Evolutionary conservation across 2,113 vertebrate genomes (phyloP).

Genomic region (Odobenus rosmarus): DNA sequence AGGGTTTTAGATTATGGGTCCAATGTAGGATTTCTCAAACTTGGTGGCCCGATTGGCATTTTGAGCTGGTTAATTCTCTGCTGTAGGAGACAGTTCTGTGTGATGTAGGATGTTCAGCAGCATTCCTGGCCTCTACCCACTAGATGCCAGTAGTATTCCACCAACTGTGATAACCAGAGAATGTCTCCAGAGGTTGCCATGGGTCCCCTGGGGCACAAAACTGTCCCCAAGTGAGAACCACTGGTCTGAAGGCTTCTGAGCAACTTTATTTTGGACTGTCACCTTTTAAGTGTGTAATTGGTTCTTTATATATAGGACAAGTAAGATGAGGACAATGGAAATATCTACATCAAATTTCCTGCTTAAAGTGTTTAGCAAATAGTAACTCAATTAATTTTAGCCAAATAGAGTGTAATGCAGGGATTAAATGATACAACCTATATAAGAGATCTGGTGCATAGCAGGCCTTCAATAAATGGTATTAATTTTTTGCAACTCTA

Average conservation of each 20-base stretch:
- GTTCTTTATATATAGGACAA: not conserved
- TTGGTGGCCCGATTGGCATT: not conserved
- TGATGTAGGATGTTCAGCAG: not conserved
- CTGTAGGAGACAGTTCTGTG: not conserved
- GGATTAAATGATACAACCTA: not conserved
- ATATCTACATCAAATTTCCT: not conserved
- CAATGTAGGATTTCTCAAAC: not conserved
- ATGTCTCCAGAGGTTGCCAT: not conserved
- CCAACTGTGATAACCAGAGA: not conserved
- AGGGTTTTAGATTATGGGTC: not conserved
- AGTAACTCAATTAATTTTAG: not conserved
- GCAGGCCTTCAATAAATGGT: not conserved
- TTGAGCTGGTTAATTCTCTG: not conserved
- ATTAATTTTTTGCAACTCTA: not conserved
- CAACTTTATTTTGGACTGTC: not conserved
- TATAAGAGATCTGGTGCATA: not conserved
- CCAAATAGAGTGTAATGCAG: not conserved
- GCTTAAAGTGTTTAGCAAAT: not conserved
- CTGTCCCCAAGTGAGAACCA: not conserved
- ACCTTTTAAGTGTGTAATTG: not conserved
- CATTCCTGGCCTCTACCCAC: not conserved
- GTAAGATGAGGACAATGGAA: not conserved
- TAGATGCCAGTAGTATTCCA: conserved; percentile 18
- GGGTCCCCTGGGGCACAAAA: not conserved
- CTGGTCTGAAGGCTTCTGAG: not conserved